These are phyloP conservation scores for Apamea crenata DNA, from an alignment of 2,888 invertebrate genomes.

Conservation along the genomic window DNA sequence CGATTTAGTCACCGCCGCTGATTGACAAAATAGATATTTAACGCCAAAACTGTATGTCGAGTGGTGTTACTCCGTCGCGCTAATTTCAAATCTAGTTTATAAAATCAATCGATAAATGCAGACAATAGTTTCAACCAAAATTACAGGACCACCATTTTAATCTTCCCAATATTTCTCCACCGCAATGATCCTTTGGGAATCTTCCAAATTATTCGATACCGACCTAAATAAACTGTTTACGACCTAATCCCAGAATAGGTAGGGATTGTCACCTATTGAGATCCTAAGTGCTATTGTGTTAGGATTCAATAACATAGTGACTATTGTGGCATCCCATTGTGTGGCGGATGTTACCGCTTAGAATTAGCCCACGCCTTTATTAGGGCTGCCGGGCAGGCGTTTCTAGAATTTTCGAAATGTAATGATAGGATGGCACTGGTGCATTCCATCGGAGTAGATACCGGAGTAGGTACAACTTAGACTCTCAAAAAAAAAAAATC, in stretches of 20 bases:
- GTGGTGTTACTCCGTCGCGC: neutral
- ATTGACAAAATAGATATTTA: neutral
- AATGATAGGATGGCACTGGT: neutral
- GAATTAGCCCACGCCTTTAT: constrained; percentile 49
- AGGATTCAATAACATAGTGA: constrained; percentile 58
- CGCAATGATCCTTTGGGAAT: neutral
- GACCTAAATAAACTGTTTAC: constrained; percentile 30
- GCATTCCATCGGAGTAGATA: neutral
- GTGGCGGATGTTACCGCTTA: constrained; percentile 62
- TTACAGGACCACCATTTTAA: neutral
- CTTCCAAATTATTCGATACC: neutral
- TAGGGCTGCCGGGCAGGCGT: constrained; percentile 11
- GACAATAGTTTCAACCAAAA: neutral
- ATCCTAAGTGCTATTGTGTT: constrained; percentile 44
- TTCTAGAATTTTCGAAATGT: constrained; percentile 9
- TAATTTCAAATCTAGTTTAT: neutral
- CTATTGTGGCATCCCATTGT: constrained; percentile 55
- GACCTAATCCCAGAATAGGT: constrained; percentile 10
- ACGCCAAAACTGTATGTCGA: neutral
- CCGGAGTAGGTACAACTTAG: neutral
- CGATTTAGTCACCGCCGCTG: neutral
- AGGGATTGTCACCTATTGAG: constrained; percentile 28
- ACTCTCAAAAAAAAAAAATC: no score
- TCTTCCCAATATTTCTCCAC: neutral
- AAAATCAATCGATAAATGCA: neutral